Evolutionary conservation across 2,797 vertebrate species (phyloP), one percentile per base, ranked within the genome.

Genomic region (Dicrostonyx torquatus): DNA sequence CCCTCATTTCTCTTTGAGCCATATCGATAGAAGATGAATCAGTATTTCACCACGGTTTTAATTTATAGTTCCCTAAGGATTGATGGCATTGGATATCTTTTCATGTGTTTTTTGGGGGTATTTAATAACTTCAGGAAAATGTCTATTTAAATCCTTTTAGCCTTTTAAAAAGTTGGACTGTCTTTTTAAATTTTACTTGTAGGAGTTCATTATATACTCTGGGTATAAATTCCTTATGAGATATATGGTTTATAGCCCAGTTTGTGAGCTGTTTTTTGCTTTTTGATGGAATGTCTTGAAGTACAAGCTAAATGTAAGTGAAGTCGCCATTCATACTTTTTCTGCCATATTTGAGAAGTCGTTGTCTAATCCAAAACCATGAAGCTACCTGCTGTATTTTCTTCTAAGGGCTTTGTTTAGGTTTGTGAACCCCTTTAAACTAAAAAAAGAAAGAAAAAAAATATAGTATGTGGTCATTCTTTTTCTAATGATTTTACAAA

Each of bases 301-400:
- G 43, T 62, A n/a, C 34, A 85, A 95, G 58, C 53, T 97, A 95
- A 82, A 70, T 82, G n/a, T 37, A 12, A 73, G 43, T 53, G 45
- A 82, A 77, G 4, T 83, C n/a, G 12, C 6, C 6, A 40, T 31
- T 58, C 88, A 29, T 26, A n/a, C 7, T 88, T 85, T 90, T 86
- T 45, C 79, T 78, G 8, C 80, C 50, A 72, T 62, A 75, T 50
- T 31, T 84, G 64, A 70, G 76, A 91, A 84, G 53, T 60, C 82
- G 70, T 45, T 78, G 24, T 70, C 12, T 76, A 78, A 87, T 31
- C 18, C 66, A 82, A 50, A 13, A 58, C 78, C 20, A 20, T 50
- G 31, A 92, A 82, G 18, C 70, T 72, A 73, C 80, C 12, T 34
- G 12, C 24, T 94, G 34, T 87, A 10, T 73, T 94, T 93, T 89